Percentiles rank a stretch among this genome's conserved stretches.
Evolutionary conservation across 2,797 vertebrate genomes (phyloP).

Genomic region (Borostomias antarcticus): DNA sequence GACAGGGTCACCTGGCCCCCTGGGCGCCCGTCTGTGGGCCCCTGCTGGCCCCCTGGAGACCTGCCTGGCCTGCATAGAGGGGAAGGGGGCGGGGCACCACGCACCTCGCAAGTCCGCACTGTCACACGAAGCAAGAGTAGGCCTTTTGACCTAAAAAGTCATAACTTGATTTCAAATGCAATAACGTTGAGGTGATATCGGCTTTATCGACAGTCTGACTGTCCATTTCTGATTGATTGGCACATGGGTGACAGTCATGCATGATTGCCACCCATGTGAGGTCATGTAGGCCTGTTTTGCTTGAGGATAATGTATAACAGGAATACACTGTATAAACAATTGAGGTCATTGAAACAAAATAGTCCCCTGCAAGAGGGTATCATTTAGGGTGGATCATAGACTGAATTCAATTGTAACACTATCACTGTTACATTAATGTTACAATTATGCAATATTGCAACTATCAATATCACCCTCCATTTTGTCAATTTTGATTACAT

Average conservation of each 20-base stretch:
- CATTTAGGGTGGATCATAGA: neutral
- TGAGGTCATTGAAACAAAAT: neutral
- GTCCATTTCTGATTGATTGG: too few relatives aligned
- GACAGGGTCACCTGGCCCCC: constrained; percentile 78
- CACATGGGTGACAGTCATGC: neutral
- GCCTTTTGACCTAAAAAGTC: constrained; percentile 72
- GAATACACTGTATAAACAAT: too few relatives aligned
- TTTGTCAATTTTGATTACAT: too few relatives aligned
- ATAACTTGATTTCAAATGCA: constrained; percentile 4
- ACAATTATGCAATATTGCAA: neutral
- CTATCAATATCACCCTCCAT: neutral
- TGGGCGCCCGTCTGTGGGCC: constrained; percentile 76
- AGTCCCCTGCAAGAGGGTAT: neutral
- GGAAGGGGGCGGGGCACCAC: constrained; percentile 60
- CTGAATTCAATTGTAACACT: neutral
- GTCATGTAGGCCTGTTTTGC: neutral
- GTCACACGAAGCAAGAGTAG: constrained; percentile 71
- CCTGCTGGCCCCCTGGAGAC: constrained; percentile 80
- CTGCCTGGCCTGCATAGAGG: constrained; percentile 70
- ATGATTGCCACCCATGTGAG: neutral
- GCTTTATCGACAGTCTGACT: too few relatives aligned
- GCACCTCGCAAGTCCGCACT: constrained; percentile 70
- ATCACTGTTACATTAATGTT: neutral
- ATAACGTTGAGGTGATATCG: too few relatives aligned
- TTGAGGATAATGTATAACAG: neutral